A percentile compares a stretch with the other conserved stretches of the same genome.
phyloP scores from a whole-genome alignment of 2,797 vertebrate species.

The Gorsachius magnificus region DNA sequence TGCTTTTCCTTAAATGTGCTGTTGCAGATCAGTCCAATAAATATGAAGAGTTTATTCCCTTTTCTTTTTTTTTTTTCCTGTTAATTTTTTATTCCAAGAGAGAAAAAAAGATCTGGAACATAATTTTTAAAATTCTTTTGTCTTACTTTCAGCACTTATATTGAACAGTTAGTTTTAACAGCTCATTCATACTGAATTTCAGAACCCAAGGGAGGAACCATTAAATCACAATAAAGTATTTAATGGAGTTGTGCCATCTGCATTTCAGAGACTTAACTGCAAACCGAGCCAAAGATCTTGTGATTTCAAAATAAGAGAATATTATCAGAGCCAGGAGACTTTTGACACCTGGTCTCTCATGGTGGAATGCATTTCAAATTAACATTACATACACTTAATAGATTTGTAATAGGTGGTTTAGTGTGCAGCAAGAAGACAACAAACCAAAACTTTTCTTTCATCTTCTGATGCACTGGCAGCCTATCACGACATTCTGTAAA shows the following conservation, averaged over 20 bases:
- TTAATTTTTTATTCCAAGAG: neutral
- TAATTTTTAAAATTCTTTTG: neutral
- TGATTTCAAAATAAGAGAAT: slow-evolving; percentile 34
- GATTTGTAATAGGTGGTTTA: neutral
- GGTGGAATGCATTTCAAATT: neutral
- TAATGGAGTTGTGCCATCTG: slow-evolving; percentile 17
- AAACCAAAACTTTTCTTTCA: neutral
- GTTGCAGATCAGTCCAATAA: neutral
- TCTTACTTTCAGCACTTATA: neutral
- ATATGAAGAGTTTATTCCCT: neutral
- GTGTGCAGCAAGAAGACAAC: neutral
- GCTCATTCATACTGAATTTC: slow-evolving; percentile 7
- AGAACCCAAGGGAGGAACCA: neutral
- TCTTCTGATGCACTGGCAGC: neutral
- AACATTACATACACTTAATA: neutral
- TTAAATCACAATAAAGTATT: slow-evolving; percentile 33
- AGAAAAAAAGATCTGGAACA: neutral
- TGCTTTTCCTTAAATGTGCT: neutral
- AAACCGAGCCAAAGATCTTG: neutral
- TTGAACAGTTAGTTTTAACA: slow-evolving; percentile 33
- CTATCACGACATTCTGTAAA: neutral
- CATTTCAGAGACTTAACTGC: neutral
- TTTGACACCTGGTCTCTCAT: neutral
- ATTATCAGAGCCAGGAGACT: neutral
- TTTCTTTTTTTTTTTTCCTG: neutral